Percentiles rank a stretch among this genome's conserved stretches.
phyloP scores from a whole-genome alignment of 2,113 vertebrate species.

The Pipa parva region DNA sequence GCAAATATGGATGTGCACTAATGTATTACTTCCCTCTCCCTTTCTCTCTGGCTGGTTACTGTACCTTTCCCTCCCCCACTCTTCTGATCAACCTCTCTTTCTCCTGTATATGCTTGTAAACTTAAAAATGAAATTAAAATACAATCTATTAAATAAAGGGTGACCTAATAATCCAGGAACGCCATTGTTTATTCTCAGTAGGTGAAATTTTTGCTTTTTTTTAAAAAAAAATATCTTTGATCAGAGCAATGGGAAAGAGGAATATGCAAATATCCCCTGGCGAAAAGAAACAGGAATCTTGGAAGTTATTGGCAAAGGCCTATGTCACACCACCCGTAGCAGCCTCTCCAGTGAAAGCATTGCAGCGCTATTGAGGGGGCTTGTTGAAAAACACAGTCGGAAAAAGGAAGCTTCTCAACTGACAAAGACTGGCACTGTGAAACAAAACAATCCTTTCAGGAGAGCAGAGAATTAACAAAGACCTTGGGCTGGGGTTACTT shows the following conservation, averaged over 20 bases:
- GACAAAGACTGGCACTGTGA: conserved; percentile 42
- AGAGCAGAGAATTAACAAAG: conserved; percentile 45
- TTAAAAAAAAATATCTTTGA: conserved; percentile 54
- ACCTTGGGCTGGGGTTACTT: conserved; percentile 31
- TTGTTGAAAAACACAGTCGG: conserved; percentile 47
- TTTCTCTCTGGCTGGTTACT: no score
- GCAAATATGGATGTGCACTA: no score
- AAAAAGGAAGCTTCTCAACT: conserved; percentile 52
- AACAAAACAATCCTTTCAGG: conserved; percentile 58
- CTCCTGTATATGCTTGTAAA: no score
- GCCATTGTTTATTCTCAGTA: conserved; percentile 50
- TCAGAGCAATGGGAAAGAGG: conserved; percentile 61
- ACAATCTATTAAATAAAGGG: no score
- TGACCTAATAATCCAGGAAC: conserved; percentile 38
- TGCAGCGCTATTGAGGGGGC: conserved; percentile 45
- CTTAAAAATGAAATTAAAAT: no score
- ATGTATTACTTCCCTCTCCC: no score
- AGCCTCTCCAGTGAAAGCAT: conserved; percentile 64
- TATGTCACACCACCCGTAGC: conserved; percentile 79
- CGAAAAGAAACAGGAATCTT: conserved; percentile 56
- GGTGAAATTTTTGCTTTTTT: conserved; percentile 57
- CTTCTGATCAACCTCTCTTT: no score
- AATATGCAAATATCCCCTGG: conserved; percentile 71
- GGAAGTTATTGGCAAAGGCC: conserved; percentile 65
- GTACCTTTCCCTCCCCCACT: no score